Conservation (phyloP, 2,113 vertebrate genomes). For the Lagopus leucura region DNA sequence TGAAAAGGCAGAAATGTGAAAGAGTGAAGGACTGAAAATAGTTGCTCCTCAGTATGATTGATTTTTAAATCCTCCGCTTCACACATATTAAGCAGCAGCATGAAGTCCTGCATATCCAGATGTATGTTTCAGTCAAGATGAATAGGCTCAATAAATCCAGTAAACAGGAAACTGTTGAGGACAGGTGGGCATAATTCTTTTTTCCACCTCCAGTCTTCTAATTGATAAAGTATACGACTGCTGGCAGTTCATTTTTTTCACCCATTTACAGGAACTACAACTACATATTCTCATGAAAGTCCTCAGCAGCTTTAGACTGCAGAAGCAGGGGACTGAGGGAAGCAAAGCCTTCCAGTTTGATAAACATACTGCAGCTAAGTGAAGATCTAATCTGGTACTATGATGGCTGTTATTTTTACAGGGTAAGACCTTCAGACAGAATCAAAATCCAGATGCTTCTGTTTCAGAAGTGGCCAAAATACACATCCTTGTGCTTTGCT, state of each 20-base stretch:
- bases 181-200: not conserved
- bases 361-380: not conserved
- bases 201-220: not conserved
- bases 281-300: not conserved
- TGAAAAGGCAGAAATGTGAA: not conserved
- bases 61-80: not conserved
- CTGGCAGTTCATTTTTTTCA: not conserved
- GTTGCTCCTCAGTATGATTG: not conserved
- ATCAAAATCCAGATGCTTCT: not conserved
- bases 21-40: constrained; percentile 10
- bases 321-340: not conserved
- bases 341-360: not conserved
- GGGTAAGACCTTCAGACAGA: not conserved
- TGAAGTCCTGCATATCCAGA: not conserved
- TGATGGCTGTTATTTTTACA: not conserved
- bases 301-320: not conserved
- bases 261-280: not conserved
- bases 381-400: not conserved
- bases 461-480: not conserved
- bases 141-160: not conserved
- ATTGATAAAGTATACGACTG: not conserved
- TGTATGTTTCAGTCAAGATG: not conserved
- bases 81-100: not conserved
- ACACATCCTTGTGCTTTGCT: not conserved
- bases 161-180: not conserved